Evolutionary conservation across 2,113 vertebrate species (phyloP).

Genomic region (Meles meles): DNA sequence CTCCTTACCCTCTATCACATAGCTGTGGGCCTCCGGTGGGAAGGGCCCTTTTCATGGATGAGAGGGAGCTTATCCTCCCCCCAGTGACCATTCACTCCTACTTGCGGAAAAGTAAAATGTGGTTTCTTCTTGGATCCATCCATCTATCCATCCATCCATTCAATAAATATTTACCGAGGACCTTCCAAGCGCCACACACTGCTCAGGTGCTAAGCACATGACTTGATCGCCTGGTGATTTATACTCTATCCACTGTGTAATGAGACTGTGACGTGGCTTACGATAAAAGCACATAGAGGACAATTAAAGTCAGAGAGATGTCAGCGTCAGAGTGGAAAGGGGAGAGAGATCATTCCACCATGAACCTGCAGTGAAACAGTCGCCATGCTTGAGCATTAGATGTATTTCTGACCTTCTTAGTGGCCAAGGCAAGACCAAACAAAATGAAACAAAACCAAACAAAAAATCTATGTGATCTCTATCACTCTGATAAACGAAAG

Average conservation of each 20-base stretch:
- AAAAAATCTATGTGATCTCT: background rate
- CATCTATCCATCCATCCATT: accelerated
- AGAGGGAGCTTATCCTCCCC: background rate
- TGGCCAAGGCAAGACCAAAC: background rate
- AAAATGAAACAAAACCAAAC: background rate
- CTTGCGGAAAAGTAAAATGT: background rate
- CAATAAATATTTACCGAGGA: background rate
- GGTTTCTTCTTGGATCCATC: background rate
- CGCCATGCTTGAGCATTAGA: background rate
- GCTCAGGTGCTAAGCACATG: background rate
- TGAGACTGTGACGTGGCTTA: background rate
- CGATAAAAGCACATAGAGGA: background rate
- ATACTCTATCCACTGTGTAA: background rate
- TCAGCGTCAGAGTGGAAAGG: background rate
- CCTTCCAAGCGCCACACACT: background rate
- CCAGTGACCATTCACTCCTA: background rate
- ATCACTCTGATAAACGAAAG: background rate
- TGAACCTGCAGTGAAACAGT: background rate
- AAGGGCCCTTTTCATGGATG: too few species aligned
- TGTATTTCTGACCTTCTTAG: background rate
- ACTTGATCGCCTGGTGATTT: background rate
- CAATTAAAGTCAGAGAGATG: background rate
- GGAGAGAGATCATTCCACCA: background rate
- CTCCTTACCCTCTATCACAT: accelerated
- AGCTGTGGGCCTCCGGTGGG: accelerated